Evolutionary conservation across 2,113 vertebrate genomes (phyloP), one percentile per base, ranked within the genome.

Genomic region (Heloderma charlesbogerti): DNA sequence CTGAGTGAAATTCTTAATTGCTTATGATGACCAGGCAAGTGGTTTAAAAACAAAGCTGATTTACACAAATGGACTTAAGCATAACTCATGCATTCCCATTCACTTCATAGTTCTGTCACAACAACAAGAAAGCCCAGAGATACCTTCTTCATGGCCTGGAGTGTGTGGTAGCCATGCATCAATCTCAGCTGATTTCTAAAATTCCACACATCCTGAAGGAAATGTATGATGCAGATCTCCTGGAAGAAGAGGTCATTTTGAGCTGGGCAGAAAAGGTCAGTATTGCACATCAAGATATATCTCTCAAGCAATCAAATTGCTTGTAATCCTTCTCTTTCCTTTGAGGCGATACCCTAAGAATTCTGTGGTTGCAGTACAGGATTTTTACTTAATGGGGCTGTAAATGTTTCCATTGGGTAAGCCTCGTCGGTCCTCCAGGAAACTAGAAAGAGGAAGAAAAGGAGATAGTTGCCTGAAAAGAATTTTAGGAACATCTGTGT

Each of bases 101-200:
- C 94, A 1, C 93, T 85, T 92, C 94, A 2, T 94, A 99, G 99
- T 99, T 99, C 96, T 99, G 99, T 96, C 98, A 99, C 97, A 99
- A 99, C 96, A 99, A 99, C 96, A 99, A 99, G 95, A 99, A 99
- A 91, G 99, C 99, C 94, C 99, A 99, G 94, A 98, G 98, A 95
- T 99, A 99, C 93, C 98, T 99, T 87, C 95, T 99, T 93, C 98
- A 99, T 84, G 99, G 99, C 3, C 98, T 99, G 15, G 99, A 99
- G 97, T 99, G 99, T 94, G 97, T 99, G 81, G 98, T 99, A 89
- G 99, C 98, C 91, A 98, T 99, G 96, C 98, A 99, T 96, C 98
- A 99, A 95, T 94, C 98, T 87, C 98, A 99, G 96, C 98, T 99
- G 92, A 96, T 99, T 95, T 95, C 98, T 6, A 98, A 98, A 79